Base-by-base conservation (phyloP, 1,140 invertebrate species). In the Colletes latitarsis region DNA sequence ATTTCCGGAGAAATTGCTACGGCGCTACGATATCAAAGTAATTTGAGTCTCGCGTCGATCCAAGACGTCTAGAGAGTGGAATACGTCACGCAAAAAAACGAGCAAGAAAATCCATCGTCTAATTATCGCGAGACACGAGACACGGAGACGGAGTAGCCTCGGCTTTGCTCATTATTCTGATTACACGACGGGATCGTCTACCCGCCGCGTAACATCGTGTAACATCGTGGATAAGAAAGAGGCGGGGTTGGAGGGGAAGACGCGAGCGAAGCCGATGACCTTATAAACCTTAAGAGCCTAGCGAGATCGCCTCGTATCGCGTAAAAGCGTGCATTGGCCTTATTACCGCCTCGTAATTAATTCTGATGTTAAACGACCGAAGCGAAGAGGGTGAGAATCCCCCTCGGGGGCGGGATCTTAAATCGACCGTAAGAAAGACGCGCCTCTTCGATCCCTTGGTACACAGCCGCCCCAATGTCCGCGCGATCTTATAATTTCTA, bases 341-440 rank as follows among this genome's bases (percentile, higher is more conserved):
- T 81, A 81, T 75, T 81, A 81, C 71, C 63, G 62, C 21, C 15
- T 43, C 63, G 72, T 76, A 81, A 81, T 81, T 81, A 81, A 81
- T 81, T 81, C 71, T 46, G 72, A 81, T 68, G 71, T 76, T 76
- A 60, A 75, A 58, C 71, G 62, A 12, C 43, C 21, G 53, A 17
- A 60, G 43, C 21, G 64, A 72, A 55, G 39, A 46, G 43, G 17
- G 21, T 41, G 46, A 57, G 64, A 58, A 58, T 14, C 69, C 69
- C 46, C 17, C 30, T 30, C 17, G 46, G 17, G 69, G 53, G 12
- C 64, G 39, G 71, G 46, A 55, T 43, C 64, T 76, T 68, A 68
- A 75, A 62, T 68, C 67, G 49, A 17, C 14, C 41, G 60, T 15
- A 73, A 73, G 69, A 79, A 77, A 77, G 66, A 49, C 41, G 2